Conservation (phyloP, 2,888 invertebrate genomes). For the Drosophila leonis region DNA sequence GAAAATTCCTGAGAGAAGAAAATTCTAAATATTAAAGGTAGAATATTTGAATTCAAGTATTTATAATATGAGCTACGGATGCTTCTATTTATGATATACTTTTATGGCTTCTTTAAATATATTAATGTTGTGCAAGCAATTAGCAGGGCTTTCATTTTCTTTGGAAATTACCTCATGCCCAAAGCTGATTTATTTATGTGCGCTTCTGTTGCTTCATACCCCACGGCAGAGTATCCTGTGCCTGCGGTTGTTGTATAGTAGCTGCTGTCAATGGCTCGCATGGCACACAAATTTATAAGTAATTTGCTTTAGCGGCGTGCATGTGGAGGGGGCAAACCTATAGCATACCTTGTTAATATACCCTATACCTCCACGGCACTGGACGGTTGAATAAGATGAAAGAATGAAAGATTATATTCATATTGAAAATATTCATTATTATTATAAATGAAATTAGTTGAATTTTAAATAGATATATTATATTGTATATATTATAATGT, state of each 20-base stretch:
- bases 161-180: slow-evolving; percentile 80
- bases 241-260: slow-evolving; percentile 68
- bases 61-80: background rate
- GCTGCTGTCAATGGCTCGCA: slow-evolving; percentile 73
- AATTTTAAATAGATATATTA: too few species aligned
- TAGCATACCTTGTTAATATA: slow-evolving; percentile 41
- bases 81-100: background rate
- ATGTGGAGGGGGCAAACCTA: slow-evolving; percentile 8
- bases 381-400: too few species aligned
- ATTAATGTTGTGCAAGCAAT: slow-evolving; percentile 33
- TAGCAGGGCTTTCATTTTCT: background rate
- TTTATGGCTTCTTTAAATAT: slow-evolving; percentile 32
- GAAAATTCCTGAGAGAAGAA: background rate
- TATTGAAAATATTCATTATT: too few species aligned
- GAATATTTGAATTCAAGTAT: background rate
- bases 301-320: slow-evolving; percentile 37
- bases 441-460: too few species aligned
- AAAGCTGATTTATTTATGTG: slow-evolving; percentile 82
- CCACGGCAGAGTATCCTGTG: slow-evolving; percentile 34
- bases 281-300: slow-evolving; percentile 71
- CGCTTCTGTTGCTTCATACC: slow-evolving; percentile 39
- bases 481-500: too few species aligned
- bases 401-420: too few species aligned
- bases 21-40: background rate
- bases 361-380: background rate